Evolutionary conservation across 2,888 invertebrate species (phyloP).

Genomic region (Eristalinus aeneus): DNA sequence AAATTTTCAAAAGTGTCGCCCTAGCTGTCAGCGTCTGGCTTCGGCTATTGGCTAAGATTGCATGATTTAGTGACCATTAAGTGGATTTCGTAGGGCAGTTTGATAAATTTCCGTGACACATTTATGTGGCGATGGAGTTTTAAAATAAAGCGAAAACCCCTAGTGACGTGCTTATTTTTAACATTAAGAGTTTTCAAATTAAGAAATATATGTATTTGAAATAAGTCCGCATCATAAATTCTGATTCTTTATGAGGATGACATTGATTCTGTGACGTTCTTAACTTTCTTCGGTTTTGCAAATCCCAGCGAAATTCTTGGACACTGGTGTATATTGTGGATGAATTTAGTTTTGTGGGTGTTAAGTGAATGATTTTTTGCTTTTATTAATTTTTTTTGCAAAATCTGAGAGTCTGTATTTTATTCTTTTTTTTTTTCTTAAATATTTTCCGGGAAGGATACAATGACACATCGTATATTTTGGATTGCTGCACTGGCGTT

Average conservation of each 20-base stretch:
- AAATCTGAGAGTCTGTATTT: background rate
- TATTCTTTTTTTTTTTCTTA: background rate
- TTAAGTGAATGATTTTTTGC: conserved; percentile 17
- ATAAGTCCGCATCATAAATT: conserved; percentile 23
- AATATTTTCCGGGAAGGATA: conserved; percentile 31
- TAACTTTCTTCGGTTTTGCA: background rate
- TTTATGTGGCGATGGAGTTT: conserved; percentile 34
- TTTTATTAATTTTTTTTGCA: background rate
- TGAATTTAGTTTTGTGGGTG: conserved; percentile 19
- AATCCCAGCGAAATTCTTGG: background rate
- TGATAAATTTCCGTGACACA: conserved; percentile 37
- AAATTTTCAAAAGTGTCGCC: background rate
- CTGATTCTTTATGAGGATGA: background rate
- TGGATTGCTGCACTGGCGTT: conserved; percentile 64
- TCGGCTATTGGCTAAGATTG: conserved; percentile 44
- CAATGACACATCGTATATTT: conserved; percentile 58
- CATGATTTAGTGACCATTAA: conserved; percentile 55
- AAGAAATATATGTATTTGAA: conserved; percentile 6
- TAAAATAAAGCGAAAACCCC: conserved; percentile 11
- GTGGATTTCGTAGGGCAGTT: conserved; percentile 33
- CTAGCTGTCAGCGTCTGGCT: conserved; percentile 1
- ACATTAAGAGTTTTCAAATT: conserved; percentile 41
- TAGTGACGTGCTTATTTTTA: conserved; percentile 38
- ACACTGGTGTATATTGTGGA: background rate
- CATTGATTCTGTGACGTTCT: background rate